Percentiles rank a stretch among this genome's conserved stretches.
Evolutionary conservation across 2,797 vertebrate genomes (phyloP).

Genomic region (Poliocrania exsul): DNA sequence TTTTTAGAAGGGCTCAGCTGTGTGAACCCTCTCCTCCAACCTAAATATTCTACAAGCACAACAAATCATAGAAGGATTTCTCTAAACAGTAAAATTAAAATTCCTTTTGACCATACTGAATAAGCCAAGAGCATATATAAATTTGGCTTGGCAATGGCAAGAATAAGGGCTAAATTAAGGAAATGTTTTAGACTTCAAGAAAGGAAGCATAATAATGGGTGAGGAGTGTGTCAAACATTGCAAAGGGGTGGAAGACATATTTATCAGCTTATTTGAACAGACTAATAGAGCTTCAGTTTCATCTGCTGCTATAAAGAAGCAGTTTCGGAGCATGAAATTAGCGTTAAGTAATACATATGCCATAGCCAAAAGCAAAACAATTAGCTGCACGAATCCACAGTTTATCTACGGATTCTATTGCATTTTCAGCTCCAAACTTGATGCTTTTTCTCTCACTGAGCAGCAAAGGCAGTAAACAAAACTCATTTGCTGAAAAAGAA

Average conservation of each 20-base stretch:
- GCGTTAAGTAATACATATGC: slow-evolving; percentile 51
- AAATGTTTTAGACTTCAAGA: neutral
- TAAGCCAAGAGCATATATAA: neutral
- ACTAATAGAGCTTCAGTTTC: slow-evolving; percentile 18
- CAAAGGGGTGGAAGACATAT: neutral
- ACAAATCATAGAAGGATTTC: neutral
- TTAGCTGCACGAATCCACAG: neutral
- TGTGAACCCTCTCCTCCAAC: neutral
- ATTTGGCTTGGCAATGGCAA: neutral
- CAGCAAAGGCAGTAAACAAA: slow-evolving; percentile 34
- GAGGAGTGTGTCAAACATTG: neutral
- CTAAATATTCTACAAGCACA: neutral
- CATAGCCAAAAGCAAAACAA: slow-evolving; percentile 55
- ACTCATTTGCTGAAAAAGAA: slow-evolving; percentile 5
- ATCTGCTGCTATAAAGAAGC: slow-evolving; percentile 31
- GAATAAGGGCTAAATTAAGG: neutral
- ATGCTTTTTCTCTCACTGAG: slow-evolving; percentile 11
- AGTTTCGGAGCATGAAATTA: slow-evolving; percentile 59
- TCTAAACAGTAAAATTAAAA: neutral
- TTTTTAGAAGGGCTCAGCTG: neutral
- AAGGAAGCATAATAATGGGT: neutral
- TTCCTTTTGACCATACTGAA: neutral
- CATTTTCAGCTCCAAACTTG: neutral
- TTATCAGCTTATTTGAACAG: slow-evolving; percentile 14
- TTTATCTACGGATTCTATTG: slow-evolving; percentile 31